Percentiles rank a stretch among this genome's conserved stretches.
Evolutionary conservation across 1,140 invertebrate species (phyloP).

Genomic region (Aphidius ervi): DNA sequence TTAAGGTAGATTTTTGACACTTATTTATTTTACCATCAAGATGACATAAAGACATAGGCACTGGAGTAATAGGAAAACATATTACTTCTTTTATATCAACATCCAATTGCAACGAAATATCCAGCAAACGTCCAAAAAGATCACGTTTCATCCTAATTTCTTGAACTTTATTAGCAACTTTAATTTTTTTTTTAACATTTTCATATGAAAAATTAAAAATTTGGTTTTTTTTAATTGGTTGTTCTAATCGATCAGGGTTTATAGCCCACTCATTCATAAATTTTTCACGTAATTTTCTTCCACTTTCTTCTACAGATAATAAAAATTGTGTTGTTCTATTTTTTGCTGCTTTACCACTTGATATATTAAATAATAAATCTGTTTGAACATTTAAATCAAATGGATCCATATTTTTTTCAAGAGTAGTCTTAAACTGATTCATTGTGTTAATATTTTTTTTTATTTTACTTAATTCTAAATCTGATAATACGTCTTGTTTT

Average conservation of each 20-base stretch:
- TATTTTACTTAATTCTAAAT: too few species aligned
- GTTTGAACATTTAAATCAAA: background rate
- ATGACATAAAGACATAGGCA: conserved; percentile 38
- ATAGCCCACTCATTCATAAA: conserved; percentile 25
- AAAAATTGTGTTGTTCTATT: conserved; percentile 17
- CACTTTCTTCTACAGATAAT: conserved; percentile 20
- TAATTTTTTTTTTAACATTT: conserved; percentile 19
- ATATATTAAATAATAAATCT: conserved; percentile 26
- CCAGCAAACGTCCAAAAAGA: conserved; percentile 29
- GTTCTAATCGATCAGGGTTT: conserved; percentile 21
- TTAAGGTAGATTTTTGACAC: conserved; percentile 34
- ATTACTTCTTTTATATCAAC: conserved; percentile 25
- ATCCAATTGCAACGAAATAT: conserved; percentile 27
- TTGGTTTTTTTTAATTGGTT: conserved; percentile 22
- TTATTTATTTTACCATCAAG: conserved; percentile 37
- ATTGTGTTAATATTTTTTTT: background rate
- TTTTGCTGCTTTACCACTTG: conserved; percentile 23
- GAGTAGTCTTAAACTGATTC: background rate
- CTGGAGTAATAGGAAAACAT: conserved; percentile 27
- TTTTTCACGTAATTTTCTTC: conserved; percentile 13
- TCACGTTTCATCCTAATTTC: conserved; percentile 31
- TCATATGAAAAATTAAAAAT: conserved; percentile 16
- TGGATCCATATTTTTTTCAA: conserved; percentile 10
- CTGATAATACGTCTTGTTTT: too few species aligned
- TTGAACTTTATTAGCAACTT: conserved; percentile 20